phyloP scores from a whole-genome alignment of 2,113 vertebrate genomes.

The Mungos mungo region DNA sequence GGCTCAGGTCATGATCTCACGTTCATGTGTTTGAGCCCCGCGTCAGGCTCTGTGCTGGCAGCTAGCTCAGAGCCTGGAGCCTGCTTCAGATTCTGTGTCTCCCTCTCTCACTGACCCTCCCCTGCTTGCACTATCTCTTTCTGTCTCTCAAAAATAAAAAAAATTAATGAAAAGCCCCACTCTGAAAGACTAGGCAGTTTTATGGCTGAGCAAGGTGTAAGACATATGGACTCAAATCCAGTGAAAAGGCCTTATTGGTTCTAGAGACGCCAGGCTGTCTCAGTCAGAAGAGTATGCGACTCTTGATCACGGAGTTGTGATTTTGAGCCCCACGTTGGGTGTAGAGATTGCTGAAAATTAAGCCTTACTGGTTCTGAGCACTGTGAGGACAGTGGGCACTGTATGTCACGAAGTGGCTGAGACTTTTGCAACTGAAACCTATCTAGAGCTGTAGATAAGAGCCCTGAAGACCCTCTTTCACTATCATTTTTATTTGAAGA shows the following conservation, averaged over 20 bases:
- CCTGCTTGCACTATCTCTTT: no score
- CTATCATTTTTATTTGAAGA: neutral
- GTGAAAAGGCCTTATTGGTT: neutral
- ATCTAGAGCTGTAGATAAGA: neutral
- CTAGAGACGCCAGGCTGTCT: neutral
- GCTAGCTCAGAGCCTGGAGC: no score
- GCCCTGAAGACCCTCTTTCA: neutral
- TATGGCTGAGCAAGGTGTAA: neutral
- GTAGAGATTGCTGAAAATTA: neutral
- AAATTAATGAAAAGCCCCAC: neutral
- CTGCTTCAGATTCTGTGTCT: no score
- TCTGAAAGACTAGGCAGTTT: neutral
- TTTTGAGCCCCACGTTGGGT: no score
- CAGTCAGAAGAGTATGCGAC: no score
- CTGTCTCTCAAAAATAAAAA: no score
- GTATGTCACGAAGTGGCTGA: no score
- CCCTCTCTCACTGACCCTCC: no score
- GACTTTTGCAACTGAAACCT: neutral
- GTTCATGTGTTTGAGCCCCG: no score
- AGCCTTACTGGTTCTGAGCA: neutral
- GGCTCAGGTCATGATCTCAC: no score
- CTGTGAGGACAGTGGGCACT: neutral
- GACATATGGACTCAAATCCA: conserved; percentile 9
- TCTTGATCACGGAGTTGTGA: no score
- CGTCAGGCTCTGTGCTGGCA: no score